phyloP scores from a whole-genome alignment of 1,140 invertebrate species.

The Sinella curviseta region DNA sequence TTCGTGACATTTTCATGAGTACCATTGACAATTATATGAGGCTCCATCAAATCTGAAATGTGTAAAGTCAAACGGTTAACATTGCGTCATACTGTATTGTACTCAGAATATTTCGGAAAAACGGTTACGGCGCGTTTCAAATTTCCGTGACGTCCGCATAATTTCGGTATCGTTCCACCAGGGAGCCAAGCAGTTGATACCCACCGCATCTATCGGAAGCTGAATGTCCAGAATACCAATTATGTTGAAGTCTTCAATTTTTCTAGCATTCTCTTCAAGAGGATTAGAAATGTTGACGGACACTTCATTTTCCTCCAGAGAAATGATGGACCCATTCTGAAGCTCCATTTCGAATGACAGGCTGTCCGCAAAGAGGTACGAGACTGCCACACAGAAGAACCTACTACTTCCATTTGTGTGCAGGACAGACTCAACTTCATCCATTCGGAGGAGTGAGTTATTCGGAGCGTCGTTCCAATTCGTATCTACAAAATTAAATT shows the following conservation, averaged over 20 bases:
- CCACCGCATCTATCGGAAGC: neutral
- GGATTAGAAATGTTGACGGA: neutral
- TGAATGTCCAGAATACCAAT: neutral
- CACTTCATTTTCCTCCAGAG: neutral
- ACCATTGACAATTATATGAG: neutral
- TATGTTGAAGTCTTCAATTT: slow-evolving; percentile 8
- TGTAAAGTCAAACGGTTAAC: neutral
- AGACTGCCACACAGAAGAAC: neutral
- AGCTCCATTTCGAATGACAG: slow-evolving; percentile 14
- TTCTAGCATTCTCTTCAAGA: neutral
- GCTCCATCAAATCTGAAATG: neutral
- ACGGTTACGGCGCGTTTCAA: slow-evolving; percentile 13
- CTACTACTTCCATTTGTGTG: neutral
- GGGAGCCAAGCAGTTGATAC: neutral
- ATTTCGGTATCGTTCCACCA: slow-evolving; percentile 1
- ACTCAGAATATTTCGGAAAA: no score
- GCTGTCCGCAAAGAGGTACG: slow-evolving; percentile 10
- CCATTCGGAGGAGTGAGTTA: neutral
- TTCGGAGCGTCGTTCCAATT: neutral
- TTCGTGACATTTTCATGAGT: neutral
- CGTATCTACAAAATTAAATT: neutral
- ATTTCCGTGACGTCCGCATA: neutral
- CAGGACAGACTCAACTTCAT: neutral
- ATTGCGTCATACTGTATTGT: no score
- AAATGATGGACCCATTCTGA: neutral